These are phyloP conservation scores for Pyralis farinalis DNA, from an alignment of 2,888 invertebrate genomes.

Conservation along the genomic window DNA sequence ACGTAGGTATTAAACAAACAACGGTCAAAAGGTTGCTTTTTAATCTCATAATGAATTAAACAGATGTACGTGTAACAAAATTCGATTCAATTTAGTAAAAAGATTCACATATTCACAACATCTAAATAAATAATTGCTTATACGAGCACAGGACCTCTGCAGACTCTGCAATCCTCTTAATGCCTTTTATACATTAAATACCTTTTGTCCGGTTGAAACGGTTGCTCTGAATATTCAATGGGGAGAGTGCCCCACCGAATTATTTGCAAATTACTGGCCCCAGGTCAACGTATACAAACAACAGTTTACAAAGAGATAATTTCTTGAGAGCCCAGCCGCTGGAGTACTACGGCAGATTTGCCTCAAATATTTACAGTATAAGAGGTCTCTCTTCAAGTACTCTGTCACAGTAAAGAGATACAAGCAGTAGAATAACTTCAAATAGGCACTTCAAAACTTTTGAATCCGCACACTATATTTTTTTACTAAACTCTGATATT, in stretches of 20 bases:
- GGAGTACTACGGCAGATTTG: constrained; percentile 7
- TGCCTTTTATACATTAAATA: constrained; percentile 15
- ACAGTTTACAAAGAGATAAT: background rate
- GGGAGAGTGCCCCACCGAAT: constrained; percentile 3
- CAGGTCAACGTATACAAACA: background rate
- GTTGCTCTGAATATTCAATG: constrained; percentile 12
- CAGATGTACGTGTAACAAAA: no score
- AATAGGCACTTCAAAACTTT: no score
- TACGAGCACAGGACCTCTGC: background rate
- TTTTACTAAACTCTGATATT: no score
- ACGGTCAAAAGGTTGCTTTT: no score
- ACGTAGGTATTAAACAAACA: no score
- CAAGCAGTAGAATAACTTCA: no score
- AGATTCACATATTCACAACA: no score
- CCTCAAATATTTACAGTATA: constrained; percentile 15
- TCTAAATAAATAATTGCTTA: no score
- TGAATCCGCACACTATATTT: no score
- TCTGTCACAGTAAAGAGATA: no score
- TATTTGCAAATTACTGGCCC: constrained; percentile 10
- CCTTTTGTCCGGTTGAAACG: constrained; percentile 3
- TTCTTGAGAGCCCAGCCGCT: background rate
- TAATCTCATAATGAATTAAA: no score
- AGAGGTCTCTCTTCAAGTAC: constrained; percentile 3
- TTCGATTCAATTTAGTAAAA: no score
- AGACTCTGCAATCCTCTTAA: constrained; percentile 13